Evolutionary conservation across 2,113 vertebrate genomes (phyloP), one percentile per base, ranked within the genome.

Genomic region (Lonchura striata): DNA sequence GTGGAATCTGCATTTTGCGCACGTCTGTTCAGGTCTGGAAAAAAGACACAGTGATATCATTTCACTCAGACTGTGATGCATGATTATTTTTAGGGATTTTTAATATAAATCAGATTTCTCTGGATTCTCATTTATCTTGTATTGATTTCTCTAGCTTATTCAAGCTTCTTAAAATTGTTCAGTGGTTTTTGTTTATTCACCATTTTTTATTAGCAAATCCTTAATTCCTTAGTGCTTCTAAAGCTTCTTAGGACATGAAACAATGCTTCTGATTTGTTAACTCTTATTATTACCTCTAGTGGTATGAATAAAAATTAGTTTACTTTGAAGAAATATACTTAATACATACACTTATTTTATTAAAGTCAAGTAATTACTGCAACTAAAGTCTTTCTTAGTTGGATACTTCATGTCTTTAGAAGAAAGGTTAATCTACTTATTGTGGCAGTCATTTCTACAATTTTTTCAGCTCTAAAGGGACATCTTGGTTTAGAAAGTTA

Each of bases 111-210:
- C 18, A 33, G 44, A 41, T 90, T 92, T 75, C 30, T 92, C 35
- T 82, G 39, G 10, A 28, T 93, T 76, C 42, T 90, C 63, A 77
- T 85, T 91, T 88, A 17, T 79, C 59, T 87, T 86, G 35, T 24
- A 33, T 52, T 82, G 31, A 74, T 88, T 92, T 80, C 42, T 82
- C n/a, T 63, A 88, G 54, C 16, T 82, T 88, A 66, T 69, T 85
- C 33, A 74, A 35, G 6, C 54, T 93, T 86, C 79, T 84, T 83
- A 64, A 94, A 83, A 86, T 52, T 2, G 0, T 76, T 88, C 75
- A 70, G 74, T 80, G 47, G 56, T 52, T 91, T 95, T 94, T 77
- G 39, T 92, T 96, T 88, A 59, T 74, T 90, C 82, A 60, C 35
- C 11, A 52, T 12, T 63, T 76, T 76, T 86, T 87, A 66, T 90